Evolutionary conservation across 2,888 invertebrate species (phyloP).

Genomic region (Ectobius pallidus): DNA sequence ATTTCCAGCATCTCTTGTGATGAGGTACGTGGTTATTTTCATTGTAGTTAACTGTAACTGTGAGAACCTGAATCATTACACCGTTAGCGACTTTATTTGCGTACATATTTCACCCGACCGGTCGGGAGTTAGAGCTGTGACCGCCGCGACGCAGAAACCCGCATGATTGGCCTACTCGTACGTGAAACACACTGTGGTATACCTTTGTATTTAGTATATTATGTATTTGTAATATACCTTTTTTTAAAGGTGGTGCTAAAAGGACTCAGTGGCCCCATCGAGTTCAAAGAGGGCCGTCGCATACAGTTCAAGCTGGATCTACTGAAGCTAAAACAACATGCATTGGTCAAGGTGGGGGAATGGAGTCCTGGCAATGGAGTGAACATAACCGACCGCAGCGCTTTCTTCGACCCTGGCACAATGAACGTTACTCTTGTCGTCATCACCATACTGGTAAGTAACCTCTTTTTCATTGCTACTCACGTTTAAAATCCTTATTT

Average conservation of each 20-base stretch:
- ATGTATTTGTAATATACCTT: conserved; percentile 5
- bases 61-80: too few species aligned
- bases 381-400: conserved; percentile 71
- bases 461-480: too few species aligned
- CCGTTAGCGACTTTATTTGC: too few species aligned
- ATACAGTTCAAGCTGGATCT: conserved; percentile 77
- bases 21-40: too few species aligned
- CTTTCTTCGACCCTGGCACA: conserved; percentile 73
- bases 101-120: too few species aligned
- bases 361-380: conserved; percentile 72
- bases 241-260: conserved; percentile 73
- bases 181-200: too few species aligned
- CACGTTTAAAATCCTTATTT: background rate
- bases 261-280: conserved; percentile 80
- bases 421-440: conserved; percentile 79
- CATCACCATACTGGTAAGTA: conserved; percentile 74
- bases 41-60: too few species aligned
- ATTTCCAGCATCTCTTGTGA: too few species aligned
- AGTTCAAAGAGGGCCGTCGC: conserved; percentile 78
- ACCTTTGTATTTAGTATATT: too few species aligned
- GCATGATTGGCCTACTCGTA: too few species aligned
- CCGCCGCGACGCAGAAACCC: too few species aligned
- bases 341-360: conserved; percentile 76
- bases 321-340: conserved; percentile 74
- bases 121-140: too few species aligned